phyloP scores from a whole-genome alignment of 2,113 vertebrate genomes.

The Mesoclemmys tuberculata region DNA sequence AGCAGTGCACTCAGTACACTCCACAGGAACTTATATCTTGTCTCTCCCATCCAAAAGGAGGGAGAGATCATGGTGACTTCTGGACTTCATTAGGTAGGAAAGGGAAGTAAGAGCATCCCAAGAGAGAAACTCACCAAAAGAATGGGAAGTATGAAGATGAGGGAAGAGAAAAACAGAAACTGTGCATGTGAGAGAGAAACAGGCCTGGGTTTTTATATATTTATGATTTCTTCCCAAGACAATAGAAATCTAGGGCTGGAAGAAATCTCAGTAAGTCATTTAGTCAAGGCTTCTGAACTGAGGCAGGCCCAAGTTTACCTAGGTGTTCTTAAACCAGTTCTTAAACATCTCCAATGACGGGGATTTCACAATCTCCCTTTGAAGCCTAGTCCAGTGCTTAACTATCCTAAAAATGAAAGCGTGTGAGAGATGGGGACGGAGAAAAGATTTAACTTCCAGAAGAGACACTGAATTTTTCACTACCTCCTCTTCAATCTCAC shows the following conservation, averaged over 20 bases:
- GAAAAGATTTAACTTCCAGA: slow-evolving; percentile 18
- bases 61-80: not conserved
- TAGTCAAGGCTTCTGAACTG: not conserved
- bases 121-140: slow-evolving; percentile 9
- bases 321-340: not conserved
- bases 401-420: not conserved
- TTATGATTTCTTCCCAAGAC: not conserved
- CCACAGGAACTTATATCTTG: not conserved
- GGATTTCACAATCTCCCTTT: not conserved
- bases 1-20: not conserved
- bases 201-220: not conserved
- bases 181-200: not conserved
- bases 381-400: not conserved
- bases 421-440: not conserved
- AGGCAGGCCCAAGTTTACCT: not conserved
- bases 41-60: slow-evolving; percentile 31
- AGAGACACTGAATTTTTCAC: slow-evolving; percentile 7
- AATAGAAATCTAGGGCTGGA: not conserved
- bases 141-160: not conserved
- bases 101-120: slow-evolving; percentile 1
- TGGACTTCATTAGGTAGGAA: slow-evolving; percentile 32
- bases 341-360: not conserved
- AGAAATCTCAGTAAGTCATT: not conserved
- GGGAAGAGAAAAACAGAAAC: slow-evolving; percentile 20
- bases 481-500: slow-evolving; percentile 13